phyloP scores from a whole-genome alignment of 2,113 vertebrate species.

The Perca flavescens region DNA sequence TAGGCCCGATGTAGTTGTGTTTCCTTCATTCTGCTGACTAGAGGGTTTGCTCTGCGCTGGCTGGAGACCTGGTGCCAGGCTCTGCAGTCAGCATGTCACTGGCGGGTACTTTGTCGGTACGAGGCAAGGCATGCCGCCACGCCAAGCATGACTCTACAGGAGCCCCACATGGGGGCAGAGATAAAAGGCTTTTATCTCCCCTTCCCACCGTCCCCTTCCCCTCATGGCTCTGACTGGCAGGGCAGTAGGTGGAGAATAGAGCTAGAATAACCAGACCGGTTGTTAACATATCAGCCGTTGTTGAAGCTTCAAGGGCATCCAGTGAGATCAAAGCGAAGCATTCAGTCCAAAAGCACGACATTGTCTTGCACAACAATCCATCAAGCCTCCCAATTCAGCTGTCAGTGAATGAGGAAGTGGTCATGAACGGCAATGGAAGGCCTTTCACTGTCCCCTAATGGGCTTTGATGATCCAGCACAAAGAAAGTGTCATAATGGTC shows the following conservation, averaged over 20 bases:
- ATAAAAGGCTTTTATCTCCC: conserved; percentile 76
- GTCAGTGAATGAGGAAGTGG: conserved; percentile 78
- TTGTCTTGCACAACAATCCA: conserved; percentile 78
- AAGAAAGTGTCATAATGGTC: conserved; percentile 73
- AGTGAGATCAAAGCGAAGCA: conserved; percentile 77
- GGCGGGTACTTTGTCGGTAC: conserved; percentile 70
- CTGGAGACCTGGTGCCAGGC: conserved; percentile 79
- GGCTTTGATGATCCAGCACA: conserved; percentile 79
- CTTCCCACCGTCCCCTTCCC: conserved; percentile 42
- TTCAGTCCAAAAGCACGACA: conserved; percentile 73
- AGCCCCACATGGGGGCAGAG: conserved; percentile 60
- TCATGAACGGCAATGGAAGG: conserved; percentile 59
- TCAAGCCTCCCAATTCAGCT: conserved; percentile 74
- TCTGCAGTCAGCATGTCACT: conserved; percentile 69
- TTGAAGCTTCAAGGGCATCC: conserved; percentile 73
- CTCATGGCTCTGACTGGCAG: conserved; percentile 63
- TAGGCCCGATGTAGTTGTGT: conserved; percentile 68
- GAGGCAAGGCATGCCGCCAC: conserved; percentile 66
- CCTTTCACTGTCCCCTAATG: conserved; percentile 75
- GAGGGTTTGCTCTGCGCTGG: conserved; percentile 72
- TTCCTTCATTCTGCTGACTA: conserved; percentile 78
- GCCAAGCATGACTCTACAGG: conserved; percentile 60
- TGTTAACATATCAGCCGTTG: conserved; percentile 80
- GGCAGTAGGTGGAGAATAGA: conserved; percentile 70
- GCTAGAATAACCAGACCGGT: conserved; percentile 68